These are phyloP conservation scores for Mylabris sibirica DNA, from an alignment of 2,888 invertebrate species.

Conservation along the genomic window DNA sequence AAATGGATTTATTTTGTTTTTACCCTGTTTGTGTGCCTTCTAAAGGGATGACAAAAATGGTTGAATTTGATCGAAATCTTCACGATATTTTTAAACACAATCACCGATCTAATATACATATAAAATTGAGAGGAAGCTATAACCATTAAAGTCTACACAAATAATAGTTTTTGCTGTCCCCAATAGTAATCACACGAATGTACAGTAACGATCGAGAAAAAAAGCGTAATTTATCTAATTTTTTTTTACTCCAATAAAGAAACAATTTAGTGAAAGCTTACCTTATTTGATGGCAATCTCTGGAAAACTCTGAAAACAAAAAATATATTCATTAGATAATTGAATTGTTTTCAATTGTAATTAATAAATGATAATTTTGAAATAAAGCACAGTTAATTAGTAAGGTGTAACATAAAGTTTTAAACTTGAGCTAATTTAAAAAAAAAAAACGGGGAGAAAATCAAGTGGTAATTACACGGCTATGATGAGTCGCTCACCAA, in stretches of 20 bases:
- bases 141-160: neutral
- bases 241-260: neutral
- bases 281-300: neutral
- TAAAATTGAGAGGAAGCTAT: neutral
- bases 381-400: neutral
- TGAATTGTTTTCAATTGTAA: neutral
- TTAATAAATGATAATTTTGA: neutral
- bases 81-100: neutral
- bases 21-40: neutral
- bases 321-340: neutral
- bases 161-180: neutral
- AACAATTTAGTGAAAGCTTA: conserved; percentile 1
- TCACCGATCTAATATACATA: neutral
- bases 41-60: neutral
- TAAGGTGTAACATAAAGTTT: neutral
- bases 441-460: no score
- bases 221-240: neutral
- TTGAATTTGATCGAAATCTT: neutral
- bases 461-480: neutral
- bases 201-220: neutral
- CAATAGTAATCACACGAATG: neutral
- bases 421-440: no score
- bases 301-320: neutral
- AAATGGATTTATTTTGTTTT: neutral
- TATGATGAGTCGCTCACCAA: neutral